Conservation (phyloP, 2,113 vertebrate genomes). For the Pleuronectes platessa region DNA sequence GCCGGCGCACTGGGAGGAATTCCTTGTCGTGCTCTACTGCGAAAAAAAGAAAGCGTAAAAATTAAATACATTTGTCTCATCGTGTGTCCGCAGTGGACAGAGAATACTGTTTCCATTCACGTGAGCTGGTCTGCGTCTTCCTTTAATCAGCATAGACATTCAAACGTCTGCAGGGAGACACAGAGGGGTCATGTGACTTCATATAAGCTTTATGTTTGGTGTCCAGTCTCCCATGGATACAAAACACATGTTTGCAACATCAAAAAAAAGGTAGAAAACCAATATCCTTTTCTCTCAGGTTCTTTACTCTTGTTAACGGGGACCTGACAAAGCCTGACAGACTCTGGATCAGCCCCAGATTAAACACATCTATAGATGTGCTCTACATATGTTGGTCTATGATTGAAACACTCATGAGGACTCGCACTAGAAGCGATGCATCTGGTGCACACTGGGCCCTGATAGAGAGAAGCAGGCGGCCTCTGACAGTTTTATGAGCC, state of each 20-base stretch:
- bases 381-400: slow-evolving; percentile 54
- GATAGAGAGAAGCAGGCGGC: slow-evolving; percentile 72
- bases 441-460: slow-evolving; percentile 56
- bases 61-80: not conserved
- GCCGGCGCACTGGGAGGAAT: slow-evolving; percentile 90
- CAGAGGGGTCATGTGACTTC: slow-evolving; percentile 7
- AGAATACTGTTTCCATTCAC: slow-evolving; percentile 2
- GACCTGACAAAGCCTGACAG: slow-evolving; percentile 42
- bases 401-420: slow-evolving; percentile 62
- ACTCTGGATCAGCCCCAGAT: slow-evolving; percentile 36
- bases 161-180: slow-evolving; percentile 5
- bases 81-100: not conserved
- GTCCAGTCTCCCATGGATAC: slow-evolving; percentile 27
- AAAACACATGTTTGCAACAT: slow-evolving; percentile 26
- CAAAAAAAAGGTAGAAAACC: not conserved
- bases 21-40: slow-evolving; percentile 95
- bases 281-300: not conserved
- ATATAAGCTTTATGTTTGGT: slow-evolving; percentile 5
- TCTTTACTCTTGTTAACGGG: slow-evolving; percentile 33
- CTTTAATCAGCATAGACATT: not conserved
- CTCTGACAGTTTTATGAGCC: slow-evolving; percentile 79
- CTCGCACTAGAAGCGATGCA: slow-evolving; percentile 40
- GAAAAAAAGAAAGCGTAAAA: slow-evolving; percentile 32
- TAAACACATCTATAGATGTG: slow-evolving; percentile 48
- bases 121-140: not conserved